phyloP scores from a whole-genome alignment of 1,140 invertebrate species.

The Drosophila nigrodunni region DNA sequence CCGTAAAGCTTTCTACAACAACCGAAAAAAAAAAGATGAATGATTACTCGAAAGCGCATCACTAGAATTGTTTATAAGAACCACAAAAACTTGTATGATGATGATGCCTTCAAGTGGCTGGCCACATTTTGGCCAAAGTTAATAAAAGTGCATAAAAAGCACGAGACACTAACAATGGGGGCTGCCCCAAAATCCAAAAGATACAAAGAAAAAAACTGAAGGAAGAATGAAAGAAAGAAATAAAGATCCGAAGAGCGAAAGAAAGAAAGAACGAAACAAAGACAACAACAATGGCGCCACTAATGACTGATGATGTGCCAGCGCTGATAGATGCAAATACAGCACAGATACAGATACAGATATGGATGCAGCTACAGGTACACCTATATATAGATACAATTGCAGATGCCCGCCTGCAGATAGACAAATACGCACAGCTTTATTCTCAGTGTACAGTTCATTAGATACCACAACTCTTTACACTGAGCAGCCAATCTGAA shows the following conservation, averaged over 20 bases:
- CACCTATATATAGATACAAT: slow-evolving; percentile 17
- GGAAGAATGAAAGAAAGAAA: slow-evolving; percentile 4
- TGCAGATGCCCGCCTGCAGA: slow-evolving; percentile 27
- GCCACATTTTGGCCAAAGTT: slow-evolving; percentile 75
- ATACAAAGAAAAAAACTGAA: not conserved
- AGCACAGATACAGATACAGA: slow-evolving; percentile 36
- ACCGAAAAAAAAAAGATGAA: slow-evolving; percentile 63
- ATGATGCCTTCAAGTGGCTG: slow-evolving; percentile 78
- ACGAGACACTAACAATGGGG: slow-evolving; percentile 66
- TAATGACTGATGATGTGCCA: slow-evolving; percentile 82
- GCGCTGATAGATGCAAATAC: slow-evolving; percentile 79
- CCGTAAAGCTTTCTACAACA: slow-evolving; percentile 43
- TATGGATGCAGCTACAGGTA: slow-evolving; percentile 23
- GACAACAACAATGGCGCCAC: slow-evolving; percentile 77
- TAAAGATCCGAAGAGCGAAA: slow-evolving; percentile 1
- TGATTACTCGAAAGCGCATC: slow-evolving; percentile 54
- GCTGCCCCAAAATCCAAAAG: slow-evolving; percentile 21
- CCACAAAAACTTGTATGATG: slow-evolving; percentile 29
- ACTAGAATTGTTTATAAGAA: slow-evolving; percentile 64
- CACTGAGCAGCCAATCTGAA: slow-evolving; percentile 24
- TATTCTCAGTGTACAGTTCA: slow-evolving; percentile 24
- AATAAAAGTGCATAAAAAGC: slow-evolving; percentile 77
- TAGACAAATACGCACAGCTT: slow-evolving; percentile 41
- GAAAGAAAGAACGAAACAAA: slow-evolving; percentile 46
- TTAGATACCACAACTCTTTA: slow-evolving; percentile 16